phyloP scores from a whole-genome alignment of 2,888 invertebrate species.

The Harpalus rufipes region DNA sequence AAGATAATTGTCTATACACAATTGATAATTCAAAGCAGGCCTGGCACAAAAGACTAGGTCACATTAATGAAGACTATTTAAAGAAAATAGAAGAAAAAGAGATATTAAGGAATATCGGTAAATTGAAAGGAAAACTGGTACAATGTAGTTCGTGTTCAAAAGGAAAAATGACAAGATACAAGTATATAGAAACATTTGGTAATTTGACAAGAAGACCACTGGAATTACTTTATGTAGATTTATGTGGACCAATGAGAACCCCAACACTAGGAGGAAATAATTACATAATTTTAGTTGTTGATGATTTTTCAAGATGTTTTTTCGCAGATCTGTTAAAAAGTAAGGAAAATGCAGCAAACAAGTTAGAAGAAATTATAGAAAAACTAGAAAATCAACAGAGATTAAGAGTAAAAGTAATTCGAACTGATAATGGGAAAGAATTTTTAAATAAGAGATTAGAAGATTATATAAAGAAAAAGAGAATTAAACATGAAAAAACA shows the following conservation, averaged over 20 bases:
- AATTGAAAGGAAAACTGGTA: neutral
- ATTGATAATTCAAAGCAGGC: neutral
- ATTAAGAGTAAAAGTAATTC: neutral
- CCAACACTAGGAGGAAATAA: neutral
- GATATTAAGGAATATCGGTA: neutral
- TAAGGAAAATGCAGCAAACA: neutral
- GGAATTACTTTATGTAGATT: neutral
- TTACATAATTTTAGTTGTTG: neutral
- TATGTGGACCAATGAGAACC: neutral
- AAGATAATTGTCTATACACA: neutral
- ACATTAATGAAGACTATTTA: neutral
- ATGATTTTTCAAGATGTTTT: neutral
- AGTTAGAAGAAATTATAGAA: neutral
- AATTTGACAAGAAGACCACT: neutral
- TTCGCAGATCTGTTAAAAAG: neutral
- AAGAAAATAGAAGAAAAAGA: neutral
- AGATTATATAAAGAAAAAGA: neutral
- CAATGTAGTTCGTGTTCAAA: neutral
- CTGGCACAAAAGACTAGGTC: neutral
- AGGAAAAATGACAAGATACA: neutral
- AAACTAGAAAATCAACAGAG: neutral
- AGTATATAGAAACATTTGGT: neutral
- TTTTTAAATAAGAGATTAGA: neutral
- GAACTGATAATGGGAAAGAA: neutral
- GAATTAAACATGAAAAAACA: constrained; percentile 1